These are phyloP conservation scores for Pseudoips prasinana DNA, from an alignment of 2,888 invertebrate species.

Conservation along the genomic window DNA sequence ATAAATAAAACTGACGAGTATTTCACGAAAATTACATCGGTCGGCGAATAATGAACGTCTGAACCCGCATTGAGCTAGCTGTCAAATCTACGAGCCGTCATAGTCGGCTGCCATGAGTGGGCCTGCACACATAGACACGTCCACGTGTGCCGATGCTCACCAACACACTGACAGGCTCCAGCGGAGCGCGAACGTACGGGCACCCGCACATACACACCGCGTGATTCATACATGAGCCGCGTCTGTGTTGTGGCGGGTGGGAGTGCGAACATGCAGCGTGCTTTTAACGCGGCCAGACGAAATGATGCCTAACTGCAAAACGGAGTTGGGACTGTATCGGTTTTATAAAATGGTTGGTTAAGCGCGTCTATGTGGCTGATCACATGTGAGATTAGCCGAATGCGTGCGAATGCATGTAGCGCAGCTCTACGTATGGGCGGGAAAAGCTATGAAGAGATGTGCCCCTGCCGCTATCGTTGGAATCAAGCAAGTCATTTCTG, in stretches of 20 bases:
- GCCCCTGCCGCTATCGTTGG: conserved; percentile 49
- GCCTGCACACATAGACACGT: conserved; percentile 68
- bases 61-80: conserved; percentile 82
- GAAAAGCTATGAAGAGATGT: conserved; percentile 59
- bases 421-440: conserved; percentile 68
- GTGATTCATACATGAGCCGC: conserved; percentile 71
- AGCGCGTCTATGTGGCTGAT: conserved; percentile 72
- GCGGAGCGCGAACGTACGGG: conserved; percentile 69
- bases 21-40: conserved; percentile 74
- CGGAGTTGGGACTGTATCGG: conserved; percentile 65
- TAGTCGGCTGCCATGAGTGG: conserved; percentile 81
- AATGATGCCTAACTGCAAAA: conserved; percentile 75
- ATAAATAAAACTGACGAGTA: conserved; percentile 65
- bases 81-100: conserved; percentile 83
- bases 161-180: conserved; percentile 76
- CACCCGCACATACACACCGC: conserved; percentile 58
- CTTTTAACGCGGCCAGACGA: conserved; percentile 78
- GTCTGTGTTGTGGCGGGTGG: conserved; percentile 74
- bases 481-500: conserved; percentile 47
- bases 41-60: conserved; percentile 79
- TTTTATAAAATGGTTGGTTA: conserved; percentile 75
- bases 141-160: conserved; percentile 68
- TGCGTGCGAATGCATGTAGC: conserved; percentile 77
- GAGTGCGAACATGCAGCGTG: conserved; percentile 81
- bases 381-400: conserved; percentile 76